phyloP scores from a whole-genome alignment of 2,113 vertebrate species.

The Saguinus midas region DNA sequence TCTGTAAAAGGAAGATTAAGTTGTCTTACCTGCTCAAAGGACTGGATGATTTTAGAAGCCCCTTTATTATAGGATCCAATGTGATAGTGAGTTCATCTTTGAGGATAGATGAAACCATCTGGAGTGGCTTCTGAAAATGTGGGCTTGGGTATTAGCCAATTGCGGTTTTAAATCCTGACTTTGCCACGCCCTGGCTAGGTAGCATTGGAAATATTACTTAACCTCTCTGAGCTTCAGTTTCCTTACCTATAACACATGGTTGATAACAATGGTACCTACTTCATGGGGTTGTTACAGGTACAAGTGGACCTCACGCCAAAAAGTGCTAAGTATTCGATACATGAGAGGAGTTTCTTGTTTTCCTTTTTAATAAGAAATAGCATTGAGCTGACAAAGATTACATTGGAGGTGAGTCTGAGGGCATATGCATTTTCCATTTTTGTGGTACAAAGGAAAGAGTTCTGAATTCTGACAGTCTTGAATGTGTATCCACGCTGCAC shows the following conservation, averaged over 20 bases:
- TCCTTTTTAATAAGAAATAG: conserved; percentile 19
- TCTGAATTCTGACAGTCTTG: background rate
- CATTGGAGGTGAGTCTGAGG: background rate
- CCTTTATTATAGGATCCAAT: background rate
- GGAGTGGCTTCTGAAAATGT: background rate
- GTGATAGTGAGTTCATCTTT: background rate
- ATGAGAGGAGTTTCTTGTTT: background rate
- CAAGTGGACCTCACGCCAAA: background rate
- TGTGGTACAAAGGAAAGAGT: background rate
- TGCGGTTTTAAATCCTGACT: background rate
- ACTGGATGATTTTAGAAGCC: background rate
- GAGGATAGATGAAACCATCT: background rate
- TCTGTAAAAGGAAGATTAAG: background rate
- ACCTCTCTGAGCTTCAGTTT: background rate
- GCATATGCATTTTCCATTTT: background rate
- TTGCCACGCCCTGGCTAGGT: background rate
- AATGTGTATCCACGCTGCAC: background rate
- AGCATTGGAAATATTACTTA: background rate
- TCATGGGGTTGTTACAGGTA: background rate
- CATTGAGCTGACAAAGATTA: background rate
- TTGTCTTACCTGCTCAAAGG: background rate
- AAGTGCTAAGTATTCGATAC: background rate
- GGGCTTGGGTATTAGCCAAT: background rate
- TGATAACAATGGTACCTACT: background rate
- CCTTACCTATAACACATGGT: background rate